Conservation (phyloP, 1,140 invertebrate genomes). For the Megathymus violae region DNA sequence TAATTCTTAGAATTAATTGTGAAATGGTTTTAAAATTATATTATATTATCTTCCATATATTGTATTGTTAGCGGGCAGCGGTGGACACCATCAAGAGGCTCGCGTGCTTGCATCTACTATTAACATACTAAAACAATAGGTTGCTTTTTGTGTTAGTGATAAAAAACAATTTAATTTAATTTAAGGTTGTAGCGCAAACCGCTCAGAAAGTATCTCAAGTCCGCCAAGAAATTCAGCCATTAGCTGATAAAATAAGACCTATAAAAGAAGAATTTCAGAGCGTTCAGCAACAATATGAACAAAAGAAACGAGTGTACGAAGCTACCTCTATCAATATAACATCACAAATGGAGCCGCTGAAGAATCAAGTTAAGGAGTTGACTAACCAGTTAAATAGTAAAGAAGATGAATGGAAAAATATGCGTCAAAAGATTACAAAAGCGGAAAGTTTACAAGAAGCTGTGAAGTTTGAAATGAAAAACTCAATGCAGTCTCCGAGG, state of each 20-base stretch:
- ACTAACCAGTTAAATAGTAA: slow-evolving; percentile 74
- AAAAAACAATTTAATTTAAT: slow-evolving; percentile 66
- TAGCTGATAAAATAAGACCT: slow-evolving; percentile 77
- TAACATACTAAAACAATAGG: no score
- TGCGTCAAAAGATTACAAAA: slow-evolving; percentile 81
- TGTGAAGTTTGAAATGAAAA: slow-evolving; percentile 80
- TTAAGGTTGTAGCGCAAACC: slow-evolving; percentile 76
- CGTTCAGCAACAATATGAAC: slow-evolving; percentile 80
- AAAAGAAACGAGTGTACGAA: slow-evolving; percentile 81
- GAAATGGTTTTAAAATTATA: no score
- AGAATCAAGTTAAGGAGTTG: slow-evolving; percentile 72
- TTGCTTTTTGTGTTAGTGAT: no score
- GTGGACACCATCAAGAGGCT: no score
- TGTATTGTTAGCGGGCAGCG: no score
- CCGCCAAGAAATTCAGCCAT: slow-evolving; percentile 77
- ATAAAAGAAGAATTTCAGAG: slow-evolving; percentile 79
- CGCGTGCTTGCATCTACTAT: no score
- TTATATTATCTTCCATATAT: no score
- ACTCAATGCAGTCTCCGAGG: slow-evolving; percentile 76
- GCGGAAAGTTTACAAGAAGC: slow-evolving; percentile 81
- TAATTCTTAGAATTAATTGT: no score
- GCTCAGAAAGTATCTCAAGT: slow-evolving; percentile 77
- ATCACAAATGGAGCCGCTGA: slow-evolving; percentile 81
- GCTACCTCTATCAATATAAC: slow-evolving; percentile 81
- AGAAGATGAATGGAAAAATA: slow-evolving; percentile 83